A percentile compares a stretch with the other conserved stretches of the same genome.
Conservation (phyloP, 2,888 invertebrate genomes). For the Acleris holmiana region DNA sequence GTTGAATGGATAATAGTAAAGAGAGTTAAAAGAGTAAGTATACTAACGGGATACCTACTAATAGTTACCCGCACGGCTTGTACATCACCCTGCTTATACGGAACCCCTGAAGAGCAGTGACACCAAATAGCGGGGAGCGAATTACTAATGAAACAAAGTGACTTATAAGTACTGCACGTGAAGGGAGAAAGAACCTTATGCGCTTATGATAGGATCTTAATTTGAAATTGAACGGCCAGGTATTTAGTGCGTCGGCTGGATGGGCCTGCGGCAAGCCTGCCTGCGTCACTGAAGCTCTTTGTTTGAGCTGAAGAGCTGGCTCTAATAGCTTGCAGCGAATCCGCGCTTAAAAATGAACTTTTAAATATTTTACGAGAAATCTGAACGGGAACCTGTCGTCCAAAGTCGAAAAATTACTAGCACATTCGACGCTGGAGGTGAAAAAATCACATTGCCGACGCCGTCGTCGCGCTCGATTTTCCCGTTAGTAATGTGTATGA, state of each 20-base stretch:
- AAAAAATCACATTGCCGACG: background rate
- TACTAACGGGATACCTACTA: slow-evolving; percentile 3
- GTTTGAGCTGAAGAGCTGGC: slow-evolving; percentile 82
- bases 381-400: slow-evolving; percentile 48
- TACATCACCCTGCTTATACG: slow-evolving; percentile 64
- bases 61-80: slow-evolving; percentile 19
- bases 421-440: background rate
- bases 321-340: slow-evolving; percentile 83
- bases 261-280: slow-evolving; percentile 68
- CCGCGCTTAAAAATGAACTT: slow-evolving; percentile 79
- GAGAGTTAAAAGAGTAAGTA: slow-evolving; percentile 11
- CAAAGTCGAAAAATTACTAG: slow-evolving; percentile 32
- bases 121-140: slow-evolving; percentile 80
- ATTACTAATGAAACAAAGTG: slow-evolving; percentile 77
- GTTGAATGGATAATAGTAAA: slow-evolving; percentile 13
- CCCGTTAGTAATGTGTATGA: background rate
- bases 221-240: slow-evolving; percentile 60
- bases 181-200: slow-evolving; percentile 68
- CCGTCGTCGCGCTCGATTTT: slow-evolving; percentile 7
- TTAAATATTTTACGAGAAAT: slow-evolving; percentile 79
- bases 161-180: slow-evolving; percentile 59
- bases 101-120: slow-evolving; percentile 74
- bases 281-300: slow-evolving; percentile 77
- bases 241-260: slow-evolving; percentile 64
- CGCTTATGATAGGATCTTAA: slow-evolving; percentile 72